Conservation (phyloP, 2,113 vertebrate species). For the Oryzias woworae region DNA sequence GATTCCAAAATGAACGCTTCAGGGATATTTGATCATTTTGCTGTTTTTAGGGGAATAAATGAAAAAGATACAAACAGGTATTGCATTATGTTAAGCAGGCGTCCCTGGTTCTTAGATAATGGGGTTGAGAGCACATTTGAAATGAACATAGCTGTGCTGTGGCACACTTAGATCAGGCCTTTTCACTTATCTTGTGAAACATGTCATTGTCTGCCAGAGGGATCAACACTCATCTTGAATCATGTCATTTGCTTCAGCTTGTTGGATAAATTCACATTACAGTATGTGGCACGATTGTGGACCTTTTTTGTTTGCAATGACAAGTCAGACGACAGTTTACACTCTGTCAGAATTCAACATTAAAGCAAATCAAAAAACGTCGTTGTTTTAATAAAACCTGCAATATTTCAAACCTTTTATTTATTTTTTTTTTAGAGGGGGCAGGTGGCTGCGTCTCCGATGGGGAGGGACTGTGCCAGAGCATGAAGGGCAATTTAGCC, state of each 20-base stretch:
- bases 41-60: too few species aligned
- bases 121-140: not conserved
- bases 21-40: too few species aligned
- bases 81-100: not conserved
- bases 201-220: not conserved
- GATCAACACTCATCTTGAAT: not conserved
- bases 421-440: not conserved
- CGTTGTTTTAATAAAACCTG: too few species aligned
- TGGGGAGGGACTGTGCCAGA: conserved; percentile 32
- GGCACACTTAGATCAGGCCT: not conserved
- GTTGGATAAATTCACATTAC: not conserved
- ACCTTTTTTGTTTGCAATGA: not conserved
- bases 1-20: too few species aligned
- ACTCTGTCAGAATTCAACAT: not conserved
- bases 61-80: not conserved
- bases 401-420: too few species aligned
- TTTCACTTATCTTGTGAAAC: conserved; percentile 5
- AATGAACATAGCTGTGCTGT: not conserved
- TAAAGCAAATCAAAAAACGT: not conserved
- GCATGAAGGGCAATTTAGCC: conserved; percentile 51
- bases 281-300: not conserved
- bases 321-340: not conserved
- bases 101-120: not conserved
- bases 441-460: conserved; percentile 26
- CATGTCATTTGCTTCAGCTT: not conserved